Evolutionary conservation across 2,888 invertebrate species (phyloP), one percentile per base, ranked within the genome.

Genomic region (Crossocerus cetratus): DNA sequence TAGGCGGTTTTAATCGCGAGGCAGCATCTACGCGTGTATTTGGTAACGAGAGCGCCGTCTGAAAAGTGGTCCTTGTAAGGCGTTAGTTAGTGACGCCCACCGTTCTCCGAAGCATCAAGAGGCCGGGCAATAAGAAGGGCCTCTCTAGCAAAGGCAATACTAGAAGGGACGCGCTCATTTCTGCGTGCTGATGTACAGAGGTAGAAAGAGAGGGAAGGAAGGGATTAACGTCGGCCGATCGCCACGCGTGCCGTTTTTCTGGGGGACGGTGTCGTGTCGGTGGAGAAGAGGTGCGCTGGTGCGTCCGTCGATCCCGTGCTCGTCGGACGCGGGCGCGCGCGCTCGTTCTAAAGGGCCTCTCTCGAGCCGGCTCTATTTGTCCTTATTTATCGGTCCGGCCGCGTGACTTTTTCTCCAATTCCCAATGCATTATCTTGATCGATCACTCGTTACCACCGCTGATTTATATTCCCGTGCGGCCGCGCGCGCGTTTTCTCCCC

Each of bases 381-480:
- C 78, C 76, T 81, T 81, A 81, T 81, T 81, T 81, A 81, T 81
- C 81, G 76, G 68, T 66, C 80, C 65, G 80, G 75, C 74, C 69
- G 69, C 71, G 65, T 69, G 62, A 72, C 65, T 81, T 78, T 81
- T 81, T 81, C 81, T 71, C 61, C 81, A 71, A 81, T 81, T 77
- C 72, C 72, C 78, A 72, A 80, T 83, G 76, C 75, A 79, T 81
- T 81, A 76, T 77, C 82, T 83, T 81, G 83, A 83, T 83, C 83
- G 83, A 83, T 83, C 77, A 82, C 82, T 76, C 76, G 81, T 77
- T 82, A 81, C 82, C 76, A 79, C 32, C 80, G 72, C 82, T 83
- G 83, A 83, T 82, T 83, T 82, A 83, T 81, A 83, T 82, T 83
- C 77, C 76, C 61, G 65, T 59, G 71, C 32, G 32, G 32, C 32